Percentiles rank a stretch among this genome's conserved stretches.
Conservation (phyloP, 1,140 invertebrate genomes). For the Spodoptera frugiperda region DNA sequence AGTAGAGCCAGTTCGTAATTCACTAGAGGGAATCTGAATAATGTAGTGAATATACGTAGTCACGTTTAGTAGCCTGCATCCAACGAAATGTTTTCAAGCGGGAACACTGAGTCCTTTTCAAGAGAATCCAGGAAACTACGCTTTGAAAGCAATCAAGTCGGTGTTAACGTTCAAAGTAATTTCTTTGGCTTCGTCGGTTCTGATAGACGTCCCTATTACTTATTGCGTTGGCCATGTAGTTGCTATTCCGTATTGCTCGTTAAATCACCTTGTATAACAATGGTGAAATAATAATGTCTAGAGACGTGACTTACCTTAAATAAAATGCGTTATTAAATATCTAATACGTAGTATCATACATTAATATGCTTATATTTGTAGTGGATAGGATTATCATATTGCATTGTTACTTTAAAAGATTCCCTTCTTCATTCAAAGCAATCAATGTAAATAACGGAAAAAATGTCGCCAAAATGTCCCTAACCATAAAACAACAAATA, state of each 20-base stretch:
- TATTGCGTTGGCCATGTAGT: slow-evolving; percentile 47
- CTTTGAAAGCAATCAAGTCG: slow-evolving; percentile 76
- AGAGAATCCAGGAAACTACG: slow-evolving; percentile 69
- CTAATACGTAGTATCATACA: not conserved
- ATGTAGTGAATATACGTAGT: slow-evolving; percentile 65
- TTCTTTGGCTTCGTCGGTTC: slow-evolving; percentile 69
- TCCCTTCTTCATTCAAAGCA: too few species aligned
- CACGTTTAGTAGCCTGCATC: slow-evolving; percentile 65
- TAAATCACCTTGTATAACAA: slow-evolving; percentile 11
- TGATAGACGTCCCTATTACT: slow-evolving; percentile 56
- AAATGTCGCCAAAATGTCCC: too few species aligned
- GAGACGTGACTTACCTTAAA: slow-evolving; percentile 32
- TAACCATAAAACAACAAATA: not conserved
- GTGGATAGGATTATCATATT: not conserved
- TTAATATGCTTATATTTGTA: not conserved
- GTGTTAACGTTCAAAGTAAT: slow-evolving; percentile 77
- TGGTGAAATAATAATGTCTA: slow-evolving; percentile 20
- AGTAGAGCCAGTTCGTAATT: slow-evolving; percentile 56
- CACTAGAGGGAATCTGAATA: slow-evolving; percentile 66
- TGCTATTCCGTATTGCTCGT: slow-evolving; percentile 21
- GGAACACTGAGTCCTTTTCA: slow-evolving; percentile 64
- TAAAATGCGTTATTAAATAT: slow-evolving; percentile 17
- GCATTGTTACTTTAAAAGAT: not conserved
- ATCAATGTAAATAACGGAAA: too few species aligned
- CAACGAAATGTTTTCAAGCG: slow-evolving; percentile 66